These are phyloP conservation scores for Neodontobutis hainanensis DNA, from an alignment of 2,113 vertebrate genomes.

Conservation along the genomic window DNA sequence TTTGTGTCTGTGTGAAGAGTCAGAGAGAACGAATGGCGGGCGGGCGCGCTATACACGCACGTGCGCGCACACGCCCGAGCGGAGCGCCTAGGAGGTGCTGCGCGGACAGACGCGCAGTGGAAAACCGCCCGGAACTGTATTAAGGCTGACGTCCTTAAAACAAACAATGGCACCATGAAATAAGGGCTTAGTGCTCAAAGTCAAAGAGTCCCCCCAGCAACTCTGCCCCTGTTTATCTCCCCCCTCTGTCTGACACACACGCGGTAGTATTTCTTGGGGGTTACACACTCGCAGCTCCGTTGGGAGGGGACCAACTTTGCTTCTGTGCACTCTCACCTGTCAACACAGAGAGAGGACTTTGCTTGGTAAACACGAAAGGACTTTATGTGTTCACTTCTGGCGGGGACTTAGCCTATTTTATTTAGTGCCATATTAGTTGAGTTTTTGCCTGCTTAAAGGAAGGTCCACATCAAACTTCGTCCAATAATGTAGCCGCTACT, in stretches of 20 bases:
- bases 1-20: conserved; percentile 29
- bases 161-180: conserved; percentile 76
- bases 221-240: conserved; percentile 67
- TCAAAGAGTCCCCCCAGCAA: conserved; percentile 69
- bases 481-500: conserved; percentile 13
- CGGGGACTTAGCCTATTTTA: conserved; percentile 43
- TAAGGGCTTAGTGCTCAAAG: conserved; percentile 76
- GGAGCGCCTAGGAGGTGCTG: conserved; percentile 70
- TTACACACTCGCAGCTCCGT: conserved; percentile 57
- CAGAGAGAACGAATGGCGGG: conserved; percentile 41
- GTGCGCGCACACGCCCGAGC: not conserved
- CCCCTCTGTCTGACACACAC: conserved; percentile 59
- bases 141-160: conserved; percentile 75
- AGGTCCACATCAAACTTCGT: conserved; percentile 9
- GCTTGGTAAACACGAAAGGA: conserved; percentile 74
- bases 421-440: conserved; percentile 28
- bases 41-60: conserved; percentile 1
- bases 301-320: conserved; percentile 63
- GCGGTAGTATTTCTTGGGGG: conserved; percentile 53
- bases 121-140: conserved; percentile 73
- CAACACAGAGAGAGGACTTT: conserved; percentile 72
- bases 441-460: conserved; percentile 12
- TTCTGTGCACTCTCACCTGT: conserved; percentile 76
- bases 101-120: conserved; percentile 62
- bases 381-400: conserved; percentile 70